Evolutionary conservation across 2,797 vertebrate species (phyloP).

Genomic region (Microcaecilia unicolor): DNA sequence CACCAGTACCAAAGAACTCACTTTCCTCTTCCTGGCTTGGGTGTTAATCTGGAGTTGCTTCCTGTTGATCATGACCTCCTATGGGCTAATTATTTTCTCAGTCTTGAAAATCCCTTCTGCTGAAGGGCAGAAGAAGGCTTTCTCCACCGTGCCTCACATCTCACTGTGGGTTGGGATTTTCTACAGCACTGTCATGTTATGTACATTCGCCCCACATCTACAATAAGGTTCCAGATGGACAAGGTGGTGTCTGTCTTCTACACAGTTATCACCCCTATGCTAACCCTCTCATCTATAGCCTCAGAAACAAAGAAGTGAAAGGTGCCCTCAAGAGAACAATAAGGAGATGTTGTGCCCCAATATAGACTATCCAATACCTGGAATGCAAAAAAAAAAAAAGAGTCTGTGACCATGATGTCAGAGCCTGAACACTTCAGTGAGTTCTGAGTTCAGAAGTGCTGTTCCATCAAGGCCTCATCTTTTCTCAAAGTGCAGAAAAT

Average conservation of each 20-base stretch:
- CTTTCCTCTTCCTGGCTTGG: conserved; percentile 14
- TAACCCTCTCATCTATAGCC: too few relatives aligned
- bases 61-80: conserved; percentile 20
- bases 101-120: conserved; percentile 8
- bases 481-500: too few relatives aligned
- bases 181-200: conserved; percentile 17
- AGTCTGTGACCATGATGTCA: not conserved
- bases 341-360: not conserved
- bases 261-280: conserved; percentile 19
- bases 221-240: not conserved
- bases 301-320: too few relatives aligned
- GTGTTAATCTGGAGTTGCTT: conserved; percentile 18
- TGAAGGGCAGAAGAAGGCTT: conserved; percentile 12
- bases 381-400: not conserved
- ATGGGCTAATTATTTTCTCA: conserved; percentile 12
- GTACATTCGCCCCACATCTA: conserved; percentile 3
- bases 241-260: conserved; percentile 25
- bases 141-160: conserved; percentile 22
- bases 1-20: conserved; percentile 1
- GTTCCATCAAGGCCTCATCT: too few relatives aligned
- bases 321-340: conserved; percentile 5
- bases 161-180: conserved; percentile 16
- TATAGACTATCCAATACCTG: not conserved
- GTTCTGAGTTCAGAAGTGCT: too few relatives aligned
- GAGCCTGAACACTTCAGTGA: too few relatives aligned